These are phyloP conservation scores for Anagyrus pseudococci DNA, from an alignment of 2,888 invertebrate genomes.

Conservation along the genomic window DNA sequence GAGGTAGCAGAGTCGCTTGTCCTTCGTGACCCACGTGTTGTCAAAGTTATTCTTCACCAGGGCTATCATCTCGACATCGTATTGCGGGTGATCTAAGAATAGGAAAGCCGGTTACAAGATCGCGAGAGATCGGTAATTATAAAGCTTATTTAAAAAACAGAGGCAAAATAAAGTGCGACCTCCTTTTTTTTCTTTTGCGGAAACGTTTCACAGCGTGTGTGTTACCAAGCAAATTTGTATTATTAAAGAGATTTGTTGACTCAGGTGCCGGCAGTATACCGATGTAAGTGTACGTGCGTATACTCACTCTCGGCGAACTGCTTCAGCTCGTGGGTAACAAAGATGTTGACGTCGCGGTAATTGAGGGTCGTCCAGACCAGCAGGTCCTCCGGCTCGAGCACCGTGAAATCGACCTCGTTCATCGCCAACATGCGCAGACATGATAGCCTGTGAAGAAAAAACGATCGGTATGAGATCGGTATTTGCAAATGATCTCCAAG, in stretches of 20 bases:
- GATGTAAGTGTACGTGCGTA: too few species aligned
- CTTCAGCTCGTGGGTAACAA: conserved; percentile 75
- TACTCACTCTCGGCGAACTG: too few species aligned
- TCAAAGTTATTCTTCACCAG: conserved; percentile 71
- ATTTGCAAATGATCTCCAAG: too few species aligned
- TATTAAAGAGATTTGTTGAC: too few species aligned
- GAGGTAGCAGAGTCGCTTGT: conserved; percentile 82
- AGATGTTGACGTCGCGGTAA: conserved; percentile 64
- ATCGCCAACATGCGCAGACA: conserved; percentile 80
- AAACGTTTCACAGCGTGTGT: too few species aligned
- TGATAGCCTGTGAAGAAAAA: conserved; percentile 68
- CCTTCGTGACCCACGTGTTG: conserved; percentile 69
- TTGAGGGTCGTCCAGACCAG: conserved; percentile 72
- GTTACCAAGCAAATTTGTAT: too few species aligned
- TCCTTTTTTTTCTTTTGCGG: too few species aligned
- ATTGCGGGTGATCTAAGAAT: conserved; percentile 27
- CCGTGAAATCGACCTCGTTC: conserved; percentile 83
- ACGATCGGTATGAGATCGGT: too few species aligned
- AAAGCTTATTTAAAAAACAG: conserved; percentile 11
- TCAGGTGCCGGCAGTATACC: too few species aligned
- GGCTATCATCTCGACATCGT: conserved; percentile 66
- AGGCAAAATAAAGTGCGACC: too few species aligned
- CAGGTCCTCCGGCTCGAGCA: conserved; percentile 85
- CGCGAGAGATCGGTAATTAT: too few species aligned
- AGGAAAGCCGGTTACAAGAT: neutral